Conservation (phyloP, 1,140 invertebrate species). For the Campoletis sonorensis region DNA sequence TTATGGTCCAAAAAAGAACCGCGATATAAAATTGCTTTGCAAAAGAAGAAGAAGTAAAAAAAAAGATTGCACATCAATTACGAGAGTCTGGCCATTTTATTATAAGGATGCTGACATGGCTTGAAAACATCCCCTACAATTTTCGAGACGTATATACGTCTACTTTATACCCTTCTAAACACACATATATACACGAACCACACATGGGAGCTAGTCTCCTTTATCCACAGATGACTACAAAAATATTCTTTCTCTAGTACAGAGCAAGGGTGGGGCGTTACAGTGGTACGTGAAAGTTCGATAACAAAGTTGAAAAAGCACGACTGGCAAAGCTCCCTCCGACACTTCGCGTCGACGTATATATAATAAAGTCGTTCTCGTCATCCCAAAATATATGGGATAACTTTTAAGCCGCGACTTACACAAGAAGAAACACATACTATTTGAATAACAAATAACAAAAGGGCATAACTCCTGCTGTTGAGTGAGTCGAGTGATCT, state of each 20-base stretch:
- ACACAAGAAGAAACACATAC: conserved; percentile 20
- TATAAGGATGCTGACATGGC: conserved; percentile 27
- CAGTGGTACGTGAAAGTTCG: conserved; percentile 40
- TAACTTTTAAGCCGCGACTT: conserved; percentile 59
- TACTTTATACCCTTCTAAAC: neutral
- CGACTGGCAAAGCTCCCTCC: conserved; percentile 30
- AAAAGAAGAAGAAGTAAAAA: no score
- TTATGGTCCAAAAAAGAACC: no score
- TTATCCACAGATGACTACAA: neutral
- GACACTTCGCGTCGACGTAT: neutral
- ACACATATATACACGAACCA: neutral
- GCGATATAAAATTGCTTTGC: neutral
- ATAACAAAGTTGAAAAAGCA: conserved; percentile 55
- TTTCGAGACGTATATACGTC: neutral
- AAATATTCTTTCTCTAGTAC: no score
- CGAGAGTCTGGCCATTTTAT: conserved; percentile 48
- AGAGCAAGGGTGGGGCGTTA: neutral
- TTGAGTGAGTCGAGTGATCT: neutral
- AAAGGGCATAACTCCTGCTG: neutral
- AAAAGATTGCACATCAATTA: conserved; percentile 54
- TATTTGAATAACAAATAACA: neutral
- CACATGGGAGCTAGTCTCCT: neutral
- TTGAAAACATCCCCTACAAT: neutral
- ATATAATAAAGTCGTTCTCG: conserved; percentile 4
- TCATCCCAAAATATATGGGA: conserved; percentile 57